Base-by-base conservation (phyloP, 2,888 invertebrate species). In the Aleiodes testaceus region DNA sequence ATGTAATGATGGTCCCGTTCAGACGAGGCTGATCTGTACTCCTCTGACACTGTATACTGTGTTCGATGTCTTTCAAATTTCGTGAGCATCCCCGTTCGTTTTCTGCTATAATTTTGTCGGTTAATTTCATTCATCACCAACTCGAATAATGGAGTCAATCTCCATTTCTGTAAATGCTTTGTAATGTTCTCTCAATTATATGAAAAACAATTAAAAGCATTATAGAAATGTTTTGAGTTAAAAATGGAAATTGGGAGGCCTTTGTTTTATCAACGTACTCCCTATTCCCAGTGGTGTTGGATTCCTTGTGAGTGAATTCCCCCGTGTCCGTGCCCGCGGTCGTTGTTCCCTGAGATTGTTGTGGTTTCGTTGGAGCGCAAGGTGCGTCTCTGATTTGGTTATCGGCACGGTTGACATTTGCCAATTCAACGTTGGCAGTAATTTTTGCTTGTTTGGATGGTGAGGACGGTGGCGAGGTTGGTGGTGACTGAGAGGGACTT, bases 391-490 rank as follows among this genome's bases (percentile, higher is more conserved):
- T 61, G 73, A 70, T 22, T 68, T 61, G 61, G 72, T 70, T 69
- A 66, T 66, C 72, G 72, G 45, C 18, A 72, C 75, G 70, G 73
- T 77, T 74, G 81, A 82, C 82, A 83, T 83, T 82, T 82, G 81
- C 83, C 83, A 83, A 77, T 81, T 82, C 81, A 83, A 75, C 70
- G 80, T 81, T 83, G 82, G 81, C 78, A 81, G 78, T 66, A 74
- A 77, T 71, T 74, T 78, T 79, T 63, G 81, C 73, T 72, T 84
- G 82, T 80, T 85, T 87, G 80, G 83, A 79, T 79, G 86, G 86
- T 80, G 87, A 86, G 75, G 85, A 81, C 74, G 87, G 86, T 75
- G 87, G 87, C 79, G 87, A 86, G 74, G 84, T 82, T 79, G 87
- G 85, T 77, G 86, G 86, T 76, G 85, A 85, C 78, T 85, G 84